These are phyloP conservation scores for Arvicanthis niloticus DNA, from an alignment of 2,113 vertebrate genomes.

Conservation along the genomic window DNA sequence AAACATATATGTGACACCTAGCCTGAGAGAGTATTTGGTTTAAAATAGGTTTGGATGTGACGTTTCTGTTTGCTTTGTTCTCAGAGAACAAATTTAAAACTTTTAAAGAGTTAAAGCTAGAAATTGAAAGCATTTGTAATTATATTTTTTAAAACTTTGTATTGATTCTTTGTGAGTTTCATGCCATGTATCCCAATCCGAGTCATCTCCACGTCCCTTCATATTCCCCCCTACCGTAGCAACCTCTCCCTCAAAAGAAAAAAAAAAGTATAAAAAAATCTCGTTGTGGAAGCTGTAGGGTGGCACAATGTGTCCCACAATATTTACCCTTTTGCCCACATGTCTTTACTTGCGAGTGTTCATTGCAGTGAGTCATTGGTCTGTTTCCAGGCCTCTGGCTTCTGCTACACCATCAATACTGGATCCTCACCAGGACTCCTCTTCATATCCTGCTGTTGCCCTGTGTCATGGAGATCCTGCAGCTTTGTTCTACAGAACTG, in stretches of 20 bases:
- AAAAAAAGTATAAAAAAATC: neutral
- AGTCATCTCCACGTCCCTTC: neutral
- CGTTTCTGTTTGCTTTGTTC: constrained; percentile 27
- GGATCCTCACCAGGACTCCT: neutral
- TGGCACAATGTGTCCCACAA: neutral
- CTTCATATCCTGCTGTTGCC: neutral
- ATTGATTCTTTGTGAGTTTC: neutral
- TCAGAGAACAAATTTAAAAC: constrained; percentile 34
- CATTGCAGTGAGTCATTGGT: neutral
- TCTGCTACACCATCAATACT: neutral
- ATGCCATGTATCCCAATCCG: neutral
- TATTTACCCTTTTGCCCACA: neutral
- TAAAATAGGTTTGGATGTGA: neutral
- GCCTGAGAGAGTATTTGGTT: neutral
- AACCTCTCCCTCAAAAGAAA: neutral
- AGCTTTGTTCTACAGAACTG: neutral
- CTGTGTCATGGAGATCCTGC: neutral
- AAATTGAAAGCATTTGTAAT: neutral
- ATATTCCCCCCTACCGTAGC: neutral
- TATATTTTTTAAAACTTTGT: neutral
- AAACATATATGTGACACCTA: constrained; percentile 43
- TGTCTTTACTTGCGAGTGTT: neutral
- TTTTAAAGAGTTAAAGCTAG: neutral
- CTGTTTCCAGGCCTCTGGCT: neutral
- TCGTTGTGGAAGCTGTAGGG: neutral